Evolutionary conservation across 2,797 vertebrate genomes (phyloP).

Genomic region (Catamblyrhynchus diadema): DNA sequence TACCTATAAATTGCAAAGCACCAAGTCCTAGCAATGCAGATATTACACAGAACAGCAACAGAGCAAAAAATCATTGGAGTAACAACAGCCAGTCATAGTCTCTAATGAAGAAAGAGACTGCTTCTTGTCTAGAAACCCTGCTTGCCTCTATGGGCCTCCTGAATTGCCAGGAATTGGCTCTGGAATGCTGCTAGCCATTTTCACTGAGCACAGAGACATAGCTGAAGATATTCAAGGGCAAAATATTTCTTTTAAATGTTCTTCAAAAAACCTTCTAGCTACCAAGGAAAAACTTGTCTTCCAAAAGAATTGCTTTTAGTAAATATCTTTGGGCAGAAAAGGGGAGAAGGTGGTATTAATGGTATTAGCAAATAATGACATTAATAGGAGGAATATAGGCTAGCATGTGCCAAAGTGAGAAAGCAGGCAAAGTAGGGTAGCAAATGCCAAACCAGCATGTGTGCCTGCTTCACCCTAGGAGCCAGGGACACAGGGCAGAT

Average conservation of each 20-base stretch:
- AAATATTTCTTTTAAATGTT: background rate
- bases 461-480: background rate
- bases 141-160: background rate
- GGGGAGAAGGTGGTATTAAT: background rate
- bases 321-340: background rate
- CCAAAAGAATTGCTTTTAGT: background rate
- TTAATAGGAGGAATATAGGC: background rate
- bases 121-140: background rate
- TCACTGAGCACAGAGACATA: rapidly evolving
- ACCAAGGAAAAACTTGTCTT: rapidly evolving
- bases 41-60: background rate
- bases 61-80: background rate
- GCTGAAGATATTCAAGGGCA: background rate
- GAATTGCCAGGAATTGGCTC: background rate
- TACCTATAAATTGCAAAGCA: background rate
- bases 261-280: background rate
- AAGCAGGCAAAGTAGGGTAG: background rate
- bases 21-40: background rate
- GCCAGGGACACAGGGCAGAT: background rate
- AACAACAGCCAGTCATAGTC: background rate
- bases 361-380: background rate
- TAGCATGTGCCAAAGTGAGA: background rate
- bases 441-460: background rate
- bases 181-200: background rate
- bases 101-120: background rate